Evolutionary conservation across 1,140 invertebrate species (phyloP).

Genomic region (Piezodorus guildinii): DNA sequence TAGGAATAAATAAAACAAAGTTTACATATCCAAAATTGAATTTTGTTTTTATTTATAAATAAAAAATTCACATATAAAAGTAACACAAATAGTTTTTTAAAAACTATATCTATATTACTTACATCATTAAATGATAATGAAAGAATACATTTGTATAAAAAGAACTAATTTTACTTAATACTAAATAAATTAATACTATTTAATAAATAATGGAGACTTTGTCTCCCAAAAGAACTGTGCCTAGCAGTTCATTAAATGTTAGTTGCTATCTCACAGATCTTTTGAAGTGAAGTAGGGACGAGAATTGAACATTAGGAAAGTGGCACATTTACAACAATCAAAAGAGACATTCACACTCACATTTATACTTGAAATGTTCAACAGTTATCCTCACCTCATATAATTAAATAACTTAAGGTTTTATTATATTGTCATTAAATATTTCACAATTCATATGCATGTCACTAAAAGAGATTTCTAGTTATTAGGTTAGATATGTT

Average conservation of each 20-base stretch:
- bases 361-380: slow-evolving; percentile 19
- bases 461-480: slow-evolving; percentile 7
- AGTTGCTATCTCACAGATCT: slow-evolving; percentile 13
- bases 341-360: slow-evolving; percentile 15
- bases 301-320: slow-evolving; percentile 24
- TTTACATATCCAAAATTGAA: slow-evolving; percentile 4
- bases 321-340: slow-evolving; percentile 10
- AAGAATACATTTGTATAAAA: slow-evolving; percentile 17
- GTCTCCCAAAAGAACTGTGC: not conserved
- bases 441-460: slow-evolving; percentile 17
- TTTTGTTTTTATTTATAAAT: slow-evolving; percentile 13
- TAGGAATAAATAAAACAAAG: too few species aligned
- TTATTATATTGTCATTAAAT: slow-evolving; percentile 17
- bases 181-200: slow-evolving; percentile 20
- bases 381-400: slow-evolving; percentile 25
- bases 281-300: slow-evolving; percentile 22
- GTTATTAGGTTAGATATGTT: slow-evolving; percentile 14
- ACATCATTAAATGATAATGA: slow-evolving; percentile 10
- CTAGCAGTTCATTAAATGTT: not conserved
- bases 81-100: slow-evolving; percentile 9
- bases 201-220: slow-evolving; percentile 18
- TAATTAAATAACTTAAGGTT: slow-evolving; percentile 13
- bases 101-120: slow-evolving; percentile 13
- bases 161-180: not conserved
- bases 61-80: slow-evolving; percentile 13